These are phyloP conservation scores for Phasianus colchicus DNA, from an alignment of 2,113 vertebrate genomes.

Conservation along the genomic window DNA sequence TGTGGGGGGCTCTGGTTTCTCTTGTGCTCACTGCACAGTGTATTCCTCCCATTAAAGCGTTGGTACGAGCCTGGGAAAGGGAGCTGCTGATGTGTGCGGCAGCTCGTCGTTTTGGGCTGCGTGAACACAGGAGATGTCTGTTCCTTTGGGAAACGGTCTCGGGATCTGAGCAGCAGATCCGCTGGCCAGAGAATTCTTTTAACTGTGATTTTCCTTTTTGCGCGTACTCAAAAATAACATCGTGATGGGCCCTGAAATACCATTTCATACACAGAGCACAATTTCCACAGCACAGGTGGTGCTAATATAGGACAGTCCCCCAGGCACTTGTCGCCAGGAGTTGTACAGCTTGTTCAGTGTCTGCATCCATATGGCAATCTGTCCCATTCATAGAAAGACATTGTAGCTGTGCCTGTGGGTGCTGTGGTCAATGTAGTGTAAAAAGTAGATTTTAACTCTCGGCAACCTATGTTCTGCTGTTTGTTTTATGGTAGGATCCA, in stretches of 20 bases:
- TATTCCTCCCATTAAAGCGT: slow-evolving; percentile 69
- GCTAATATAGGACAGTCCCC: slow-evolving; percentile 91
- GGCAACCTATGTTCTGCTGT: slow-evolving; percentile 53
- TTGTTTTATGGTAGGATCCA: slow-evolving; percentile 51
- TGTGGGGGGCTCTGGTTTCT: background rate
- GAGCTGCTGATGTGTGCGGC: slow-evolving; percentile 71
- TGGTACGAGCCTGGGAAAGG: slow-evolving; percentile 66
- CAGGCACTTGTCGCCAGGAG: slow-evolving; percentile 89
- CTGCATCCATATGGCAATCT: slow-evolving; percentile 90
- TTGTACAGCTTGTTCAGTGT: slow-evolving; percentile 90
- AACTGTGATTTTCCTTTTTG: slow-evolving; percentile 75
- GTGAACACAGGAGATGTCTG: slow-evolving; percentile 69
- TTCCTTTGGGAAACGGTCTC: slow-evolving; percentile 76
- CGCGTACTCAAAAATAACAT: slow-evolving; percentile 75
- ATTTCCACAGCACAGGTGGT: slow-evolving; percentile 88
- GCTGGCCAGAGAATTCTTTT: slow-evolving; percentile 74
- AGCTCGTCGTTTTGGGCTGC: slow-evolving; percentile 74
- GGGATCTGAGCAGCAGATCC: slow-evolving; percentile 72
- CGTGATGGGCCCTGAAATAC: slow-evolving; percentile 72
- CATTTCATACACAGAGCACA: slow-evolving; percentile 72
- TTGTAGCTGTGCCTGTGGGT: slow-evolving; percentile 76
- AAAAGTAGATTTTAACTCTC: slow-evolving; percentile 77
- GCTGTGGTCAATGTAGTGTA: slow-evolving; percentile 79
- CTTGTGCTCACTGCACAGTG: slow-evolving; percentile 41
- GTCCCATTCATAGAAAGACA: slow-evolving; percentile 84